These are phyloP conservation scores for Mormyrus proboscirostris DNA, from an alignment of 2,797 vertebrate genomes.

Conservation along the genomic window DNA sequence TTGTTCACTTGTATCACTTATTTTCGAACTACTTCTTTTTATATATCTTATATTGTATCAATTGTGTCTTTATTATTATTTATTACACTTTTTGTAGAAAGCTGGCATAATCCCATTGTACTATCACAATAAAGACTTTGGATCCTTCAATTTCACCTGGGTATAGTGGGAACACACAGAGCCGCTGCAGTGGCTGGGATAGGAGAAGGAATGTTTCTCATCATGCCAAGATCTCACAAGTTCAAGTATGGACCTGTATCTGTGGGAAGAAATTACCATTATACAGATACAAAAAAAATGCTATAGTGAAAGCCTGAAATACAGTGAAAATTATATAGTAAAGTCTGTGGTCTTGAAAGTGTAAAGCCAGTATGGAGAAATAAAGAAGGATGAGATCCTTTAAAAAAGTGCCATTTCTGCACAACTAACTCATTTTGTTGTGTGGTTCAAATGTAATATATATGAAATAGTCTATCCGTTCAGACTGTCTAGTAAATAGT, in stretches of 20 bases:
- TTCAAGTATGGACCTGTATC: constrained; percentile 69
- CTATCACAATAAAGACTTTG: background rate
- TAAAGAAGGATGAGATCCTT: background rate
- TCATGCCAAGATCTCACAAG: constrained; percentile 74
- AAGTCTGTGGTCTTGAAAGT: background rate
- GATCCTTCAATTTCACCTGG: constrained; percentile 58
- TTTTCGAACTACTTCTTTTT: background rate
- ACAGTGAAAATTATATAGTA: background rate
- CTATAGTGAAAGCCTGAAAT: background rate
- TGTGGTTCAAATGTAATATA: background rate
- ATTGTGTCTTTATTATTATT: background rate
- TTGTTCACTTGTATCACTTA: background rate
- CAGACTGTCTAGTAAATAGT: background rate
- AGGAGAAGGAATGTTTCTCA: constrained; percentile 72
- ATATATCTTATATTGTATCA: background rate
- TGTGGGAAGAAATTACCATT: constrained; percentile 35
- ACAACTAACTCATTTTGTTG: background rate
- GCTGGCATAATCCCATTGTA: background rate
- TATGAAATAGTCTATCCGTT: background rate
- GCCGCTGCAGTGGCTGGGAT: constrained; percentile 68
- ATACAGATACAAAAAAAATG: background rate
- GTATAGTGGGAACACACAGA: constrained; percentile 82
- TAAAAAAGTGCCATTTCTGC: background rate
- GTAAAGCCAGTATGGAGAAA: background rate
- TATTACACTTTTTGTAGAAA: background rate